A percentile compares a stretch with the other conserved stretches of the same genome.
Evolutionary conservation across 1,140 invertebrate genomes (phyloP).

Genomic region (Hesperophylax magnus): DNA sequence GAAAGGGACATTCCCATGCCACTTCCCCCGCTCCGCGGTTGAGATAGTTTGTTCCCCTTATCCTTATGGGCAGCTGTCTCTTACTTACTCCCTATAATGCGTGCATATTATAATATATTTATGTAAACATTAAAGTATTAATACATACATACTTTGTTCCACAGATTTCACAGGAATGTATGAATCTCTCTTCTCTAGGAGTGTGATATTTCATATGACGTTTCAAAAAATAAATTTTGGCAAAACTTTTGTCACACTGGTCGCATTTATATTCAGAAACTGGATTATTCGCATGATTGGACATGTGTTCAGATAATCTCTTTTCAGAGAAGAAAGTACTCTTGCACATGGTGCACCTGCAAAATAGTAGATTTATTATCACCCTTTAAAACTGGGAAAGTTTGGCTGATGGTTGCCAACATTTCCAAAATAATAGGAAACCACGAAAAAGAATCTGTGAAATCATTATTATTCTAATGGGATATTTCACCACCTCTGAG

Average conservation of each 20-base stretch:
- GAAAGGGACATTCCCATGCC: too few relatives aligned
- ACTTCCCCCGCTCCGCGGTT: too few relatives aligned
- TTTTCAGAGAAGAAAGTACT: not conserved
- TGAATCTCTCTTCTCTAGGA: slow-evolving; percentile 47
- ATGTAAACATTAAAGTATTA: too few relatives aligned
- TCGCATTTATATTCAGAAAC: slow-evolving; percentile 33
- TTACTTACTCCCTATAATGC: too few relatives aligned
- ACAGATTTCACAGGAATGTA: slow-evolving; percentile 50
- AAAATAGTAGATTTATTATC: not conserved
- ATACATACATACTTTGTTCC: slow-evolving; percentile 32
- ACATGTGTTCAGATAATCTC: not conserved
- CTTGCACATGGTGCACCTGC: not conserved
- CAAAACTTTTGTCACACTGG: slow-evolving; percentile 46
- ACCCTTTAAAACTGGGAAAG: too few relatives aligned
- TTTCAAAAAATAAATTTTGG: slow-evolving; percentile 33
- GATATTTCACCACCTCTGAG: too few relatives aligned
- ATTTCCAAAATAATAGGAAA: not conserved
- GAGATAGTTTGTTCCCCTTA: too few relatives aligned
- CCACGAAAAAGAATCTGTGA: too few relatives aligned
- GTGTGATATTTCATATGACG: slow-evolving; percentile 48
- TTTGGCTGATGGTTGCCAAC: not conserved
- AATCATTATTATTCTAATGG: too few relatives aligned
- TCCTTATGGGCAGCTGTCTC: too few relatives aligned
- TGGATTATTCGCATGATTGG: not conserved
- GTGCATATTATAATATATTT: too few relatives aligned